A percentile compares a stretch with the other conserved stretches of the same genome.
These are phyloP conservation scores for Holotrichia oblita DNA, from an alignment of 1,140 invertebrate genomes.

Conservation along the genomic window DNA sequence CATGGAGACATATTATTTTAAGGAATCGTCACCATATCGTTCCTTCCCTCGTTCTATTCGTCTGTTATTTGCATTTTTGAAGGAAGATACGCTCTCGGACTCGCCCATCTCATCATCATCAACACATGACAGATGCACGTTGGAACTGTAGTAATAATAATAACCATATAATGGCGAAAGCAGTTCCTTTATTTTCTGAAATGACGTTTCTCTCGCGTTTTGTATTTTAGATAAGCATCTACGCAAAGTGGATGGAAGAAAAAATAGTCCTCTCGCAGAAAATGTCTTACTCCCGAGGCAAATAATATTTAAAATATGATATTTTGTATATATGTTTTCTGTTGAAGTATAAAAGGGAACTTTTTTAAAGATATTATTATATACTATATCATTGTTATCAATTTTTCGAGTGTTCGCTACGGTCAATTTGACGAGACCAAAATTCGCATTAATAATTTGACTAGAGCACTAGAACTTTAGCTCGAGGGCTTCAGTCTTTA, in stretches of 20 bases:
- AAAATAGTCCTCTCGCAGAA: background rate
- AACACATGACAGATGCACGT: slow-evolving; percentile 14
- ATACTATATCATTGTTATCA: too few relatives aligned
- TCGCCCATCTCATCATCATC: background rate
- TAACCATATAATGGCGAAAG: slow-evolving; percentile 3
- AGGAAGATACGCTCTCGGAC: slow-evolving; percentile 7
- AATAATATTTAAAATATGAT: background rate
- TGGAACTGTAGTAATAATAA: background rate
- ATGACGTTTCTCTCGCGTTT: background rate
- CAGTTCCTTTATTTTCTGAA: slow-evolving; percentile 10
- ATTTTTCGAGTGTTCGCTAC: too few relatives aligned
- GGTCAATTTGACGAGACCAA: too few relatives aligned
- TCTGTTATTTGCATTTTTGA: slow-evolving; percentile 19
- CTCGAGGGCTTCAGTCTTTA: too few relatives aligned
- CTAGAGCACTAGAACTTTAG: too few relatives aligned
- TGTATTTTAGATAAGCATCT: slow-evolving; percentile 16
- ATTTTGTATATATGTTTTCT: background rate
- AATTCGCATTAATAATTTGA: too few relatives aligned
- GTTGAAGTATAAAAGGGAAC: background rate
- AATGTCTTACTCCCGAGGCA: background rate
- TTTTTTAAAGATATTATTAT: background rate
- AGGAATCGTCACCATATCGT: slow-evolving; percentile 28
- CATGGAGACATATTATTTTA: slow-evolving; percentile 12
- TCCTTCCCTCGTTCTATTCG: slow-evolving; percentile 5
- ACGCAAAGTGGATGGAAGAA: background rate